Evolutionary conservation across 2,888 invertebrate genomes (phyloP), one percentile per base, ranked within the genome.

Genomic region (Nectonema munidae): DNA sequence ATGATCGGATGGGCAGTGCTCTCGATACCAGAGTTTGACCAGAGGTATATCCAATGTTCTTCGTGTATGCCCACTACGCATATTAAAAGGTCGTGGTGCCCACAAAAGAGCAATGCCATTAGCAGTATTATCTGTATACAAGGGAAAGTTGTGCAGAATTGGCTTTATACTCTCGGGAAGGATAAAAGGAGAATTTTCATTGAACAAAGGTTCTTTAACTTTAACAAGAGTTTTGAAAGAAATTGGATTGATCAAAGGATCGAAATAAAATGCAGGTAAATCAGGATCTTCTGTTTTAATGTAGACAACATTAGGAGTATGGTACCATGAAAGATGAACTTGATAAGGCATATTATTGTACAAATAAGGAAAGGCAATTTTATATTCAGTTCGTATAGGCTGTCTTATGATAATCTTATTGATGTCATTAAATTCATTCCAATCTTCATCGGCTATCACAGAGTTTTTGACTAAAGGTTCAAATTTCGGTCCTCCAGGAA

Each of bases 391-490:
- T 44, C 95, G 66, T 46, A 99, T 76, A 2, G 89, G 89, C 52
- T 95, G 89, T 5, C 95, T 64, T 47, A 99, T 95, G 44, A 99
- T 99, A 49, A 99, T 89, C 60, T 99, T 99, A 56, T 99, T 95
- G 47, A 99, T 95, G 52, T 99, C 95, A 60, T 99, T 99, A 52
- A 99, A 99, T 59, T 99, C 95, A 59, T 99, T 99, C 95, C 95
- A 99, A 55, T 99, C 95, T 59, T 99, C 95, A 60, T 99, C 95
- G 2, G 77, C 71, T 38, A 77, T 71, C 49, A 79, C 81, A 48
- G 77, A 73, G 55, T 95, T 95, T 52, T 99, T 99, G 14, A 99
- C 81, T 3, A 99, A 60, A 0, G 95, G 95, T 54, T 99, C 95
- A 60, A 99, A 99, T 57, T 99, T 99, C 0, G 95, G 95, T 1